Base-by-base conservation (phyloP, 1,140 invertebrate genomes). In the Procambarus virginalis region DNA sequence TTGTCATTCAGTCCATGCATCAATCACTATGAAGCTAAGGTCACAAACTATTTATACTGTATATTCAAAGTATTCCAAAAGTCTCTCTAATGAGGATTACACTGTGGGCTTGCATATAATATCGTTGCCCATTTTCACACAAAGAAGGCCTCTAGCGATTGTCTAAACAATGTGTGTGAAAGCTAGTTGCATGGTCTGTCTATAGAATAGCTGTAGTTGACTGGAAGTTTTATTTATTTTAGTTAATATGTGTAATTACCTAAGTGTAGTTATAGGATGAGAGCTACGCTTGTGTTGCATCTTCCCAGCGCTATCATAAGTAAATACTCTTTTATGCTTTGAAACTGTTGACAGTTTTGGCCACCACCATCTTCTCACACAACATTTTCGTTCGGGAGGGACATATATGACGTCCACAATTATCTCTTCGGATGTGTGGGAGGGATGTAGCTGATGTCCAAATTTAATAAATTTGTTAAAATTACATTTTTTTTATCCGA, bases 81-180 rank as follows among this genome's bases (percentile, higher is more conserved):
- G 10, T 17, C 4, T 4, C 14, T 14, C 6, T 17, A 49, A 49
- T 4, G 12, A 9, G 49, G 76, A 8, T 78, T 49, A 78, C 20
- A 78, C 51, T 49, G 14, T 78, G 46, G 17, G 17, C 51, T 46
- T 78, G 46, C 46, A 49, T 78, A 20, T 14, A 48, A 14, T 49
- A 78, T 49, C 46, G 20, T 78, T 14, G 14, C 75, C 14, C 46
- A 78, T 78, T 51, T 49, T 51, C 46, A 78, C 51, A 48, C 22
- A 78, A 78, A 48, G 45, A 78, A 78, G 76, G 76, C 76, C 76
- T 78, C 76, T 8, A 49, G 76, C 49, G 76, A 78, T 78, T 78
- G 76, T 78, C 76, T 64, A 64, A 20, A 0, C 0, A 34, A 34
- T 34, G 17, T 78, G 76, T 78, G 76, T 78, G 76, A 49, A 48